Evolutionary conservation across 2,888 invertebrate species (phyloP).

Genomic region (Nematopogon swammerdamellus): DNA sequence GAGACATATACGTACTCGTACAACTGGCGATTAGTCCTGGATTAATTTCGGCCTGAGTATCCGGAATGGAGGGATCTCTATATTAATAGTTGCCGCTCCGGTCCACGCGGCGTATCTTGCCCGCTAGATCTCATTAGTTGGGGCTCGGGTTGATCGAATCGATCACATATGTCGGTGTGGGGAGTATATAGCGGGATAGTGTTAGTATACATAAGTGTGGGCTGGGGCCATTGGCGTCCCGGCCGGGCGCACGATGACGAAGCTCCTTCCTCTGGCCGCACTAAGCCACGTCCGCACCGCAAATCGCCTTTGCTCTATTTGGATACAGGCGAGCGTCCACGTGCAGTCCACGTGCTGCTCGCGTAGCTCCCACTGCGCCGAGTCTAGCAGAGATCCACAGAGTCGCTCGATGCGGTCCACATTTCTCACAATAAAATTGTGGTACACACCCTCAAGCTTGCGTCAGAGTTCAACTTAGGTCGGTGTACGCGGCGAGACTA

Average conservation of each 20-base stretch:
- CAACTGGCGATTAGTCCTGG: background rate
- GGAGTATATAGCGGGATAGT: too few species aligned
- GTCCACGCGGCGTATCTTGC: background rate
- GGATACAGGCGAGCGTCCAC: constrained; percentile 13
- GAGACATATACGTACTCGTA: too few species aligned
- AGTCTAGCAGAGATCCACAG: too few species aligned
- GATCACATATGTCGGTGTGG: background rate
- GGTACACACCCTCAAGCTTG: too few species aligned
- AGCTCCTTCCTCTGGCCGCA: constrained; percentile 46
- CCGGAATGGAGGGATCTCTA: background rate
- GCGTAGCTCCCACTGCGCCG: background rate
- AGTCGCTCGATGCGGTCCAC: too few species aligned
- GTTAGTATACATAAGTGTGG: too few species aligned
- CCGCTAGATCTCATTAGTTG: background rate
- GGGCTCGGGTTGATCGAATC: background rate
- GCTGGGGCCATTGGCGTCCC: background rate
- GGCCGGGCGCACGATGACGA: background rate
- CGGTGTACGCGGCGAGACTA: too few species aligned
- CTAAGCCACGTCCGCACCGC: constrained; percentile 39
- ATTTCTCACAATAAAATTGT: too few species aligned
- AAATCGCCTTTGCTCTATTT: constrained; percentile 31
- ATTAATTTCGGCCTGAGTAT: background rate
- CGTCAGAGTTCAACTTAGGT: too few species aligned
- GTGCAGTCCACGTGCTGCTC: background rate
- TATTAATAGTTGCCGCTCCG: background rate